Base-by-base conservation (phyloP, 2,113 vertebrate genomes). In the Dissostichus mawsoni region DNA sequence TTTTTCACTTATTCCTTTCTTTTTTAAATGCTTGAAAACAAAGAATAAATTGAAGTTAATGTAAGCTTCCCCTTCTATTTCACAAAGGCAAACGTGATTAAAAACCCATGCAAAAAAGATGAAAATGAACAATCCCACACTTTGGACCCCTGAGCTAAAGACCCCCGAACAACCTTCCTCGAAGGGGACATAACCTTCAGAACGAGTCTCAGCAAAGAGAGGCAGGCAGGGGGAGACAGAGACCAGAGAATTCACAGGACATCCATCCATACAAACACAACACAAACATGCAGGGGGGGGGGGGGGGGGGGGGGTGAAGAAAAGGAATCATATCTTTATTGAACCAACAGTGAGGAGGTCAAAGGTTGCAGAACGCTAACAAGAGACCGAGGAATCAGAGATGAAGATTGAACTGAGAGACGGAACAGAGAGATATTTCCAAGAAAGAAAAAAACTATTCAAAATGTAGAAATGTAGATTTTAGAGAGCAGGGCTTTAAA, bases 221-320 rank as follows among this genome's bases (percentile, higher is more conserved):
- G 13, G 57, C 86, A 86, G 86, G 62, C 65, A 89, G 95, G 92
- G 91, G 92, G 92, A 93, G 92, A 81, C 82, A 90, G 76, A 95
- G 90, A 93, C 94, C 94, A 94, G 78, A 84, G 45, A 70, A 89
- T 89, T 13, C 23, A 51, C 53, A 23, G 29, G 25, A 17, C 16
- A 53, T 11, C 23, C 61, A 29, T 33, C 47, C 6, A 17, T 1
- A 69, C 25, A 70, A 52, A 13, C 8, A 63, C 50, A 57, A 65
- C 57, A 72, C 64, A 41, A 51, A 87, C 68, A 80, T 1, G n/a
- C 50, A 23, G 48, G 25, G 11, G 25, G 20, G 18, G 45, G 11
- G 50, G 50, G 68, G 25, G 20, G 18, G 45, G 11, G 50, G 50
- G 68, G 3, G 36, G 0, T 44, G 11, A n/a, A 18, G 69, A 33